Evolutionary conservation across 37 sponge, comb jelly and placozoan genomes (phyloP), one percentile per base, ranked within the genome.

Genomic region (Diacarnus erythraeanus): DNA sequence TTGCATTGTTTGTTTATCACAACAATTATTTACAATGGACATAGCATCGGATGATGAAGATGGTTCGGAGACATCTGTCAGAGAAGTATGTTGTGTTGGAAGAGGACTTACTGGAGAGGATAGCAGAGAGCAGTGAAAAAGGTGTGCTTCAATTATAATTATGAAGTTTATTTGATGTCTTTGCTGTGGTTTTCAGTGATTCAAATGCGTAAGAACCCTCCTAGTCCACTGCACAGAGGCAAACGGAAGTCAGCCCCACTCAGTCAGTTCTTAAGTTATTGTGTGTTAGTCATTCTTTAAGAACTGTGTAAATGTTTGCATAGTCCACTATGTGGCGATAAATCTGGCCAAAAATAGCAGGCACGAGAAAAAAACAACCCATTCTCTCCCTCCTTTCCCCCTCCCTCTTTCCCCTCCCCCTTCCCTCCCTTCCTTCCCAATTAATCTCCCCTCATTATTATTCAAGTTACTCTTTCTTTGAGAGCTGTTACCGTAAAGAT

Each of bases 71-170:
- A 61, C 77, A 87, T 47, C 51, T 87, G 39, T 21, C 60, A 22
- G 56, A 57, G 63, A 87, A 87, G 63, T 69, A 87, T 59, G 88
- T 87, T 33, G 57, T 87, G 22, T 79, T 72, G 36, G 89, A 83
- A 9, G 83, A 88, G 40, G 80, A 78, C 68, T 30, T 76, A 31
- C 39, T 83, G 75, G 89, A 88, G 35, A 78, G 75, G 40, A 87
- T 82, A 64, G 79, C 83, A 33, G 89, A 88, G n/a, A 88, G 75
- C 66, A 82, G 71, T 42, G 89, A 83, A 35, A 88, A 68, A 89
- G 66, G 84, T 83, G 22, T 34, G 5, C 31, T 30, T 59, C 3
- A 22, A 8, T 10, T 57, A 23, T 12, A 4, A 42, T 47, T 2
- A 29, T 20, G 26, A 8, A 27, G 56, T 47, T 41, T 12, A 23